These are phyloP conservation scores for Perognathus longimembris DNA, from an alignment of 2,113 vertebrate species.

Conservation along the genomic window DNA sequence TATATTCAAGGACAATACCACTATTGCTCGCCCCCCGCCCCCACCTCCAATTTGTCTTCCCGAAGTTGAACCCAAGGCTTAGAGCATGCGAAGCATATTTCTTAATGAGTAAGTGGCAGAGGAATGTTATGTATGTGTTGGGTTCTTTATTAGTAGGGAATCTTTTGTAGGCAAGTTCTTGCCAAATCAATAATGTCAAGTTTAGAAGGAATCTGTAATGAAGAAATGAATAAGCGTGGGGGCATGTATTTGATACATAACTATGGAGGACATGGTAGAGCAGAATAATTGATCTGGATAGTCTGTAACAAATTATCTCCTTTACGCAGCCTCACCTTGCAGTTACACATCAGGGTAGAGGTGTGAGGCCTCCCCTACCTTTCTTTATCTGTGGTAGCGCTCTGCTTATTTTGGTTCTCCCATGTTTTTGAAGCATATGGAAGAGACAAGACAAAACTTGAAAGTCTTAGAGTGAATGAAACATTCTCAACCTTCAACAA, in stretches of 20 bases:
- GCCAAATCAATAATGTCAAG: not conserved
- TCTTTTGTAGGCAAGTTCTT: not conserved
- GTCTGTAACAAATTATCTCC: not conserved
- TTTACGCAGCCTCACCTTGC: not conserved
- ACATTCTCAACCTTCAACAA: not conserved
- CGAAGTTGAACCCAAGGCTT: not conserved
- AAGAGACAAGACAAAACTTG: not conserved
- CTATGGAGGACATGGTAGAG: not conserved
- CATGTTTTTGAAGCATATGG: not conserved
- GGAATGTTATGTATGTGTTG: not conserved
- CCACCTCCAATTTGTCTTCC: too few species aligned
- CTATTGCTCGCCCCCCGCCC: not conserved
- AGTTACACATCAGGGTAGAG: not conserved
- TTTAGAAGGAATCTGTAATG: constrained; percentile 36
- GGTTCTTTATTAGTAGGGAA: not conserved
- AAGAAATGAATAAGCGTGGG: not conserved
- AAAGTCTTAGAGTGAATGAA: not conserved
- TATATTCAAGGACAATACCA: not conserved
- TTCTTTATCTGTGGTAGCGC: not conserved
- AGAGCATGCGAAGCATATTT: not conserved
- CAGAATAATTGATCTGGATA: not conserved
- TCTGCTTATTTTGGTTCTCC: constrained; percentile 30
- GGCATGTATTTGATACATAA: not conserved
- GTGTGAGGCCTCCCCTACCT: not conserved
- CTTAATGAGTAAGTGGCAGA: not conserved